Evolutionary conservation across 2,888 invertebrate species (phyloP).

Genomic region (Hirtodrosophila cameraria): DNA sequence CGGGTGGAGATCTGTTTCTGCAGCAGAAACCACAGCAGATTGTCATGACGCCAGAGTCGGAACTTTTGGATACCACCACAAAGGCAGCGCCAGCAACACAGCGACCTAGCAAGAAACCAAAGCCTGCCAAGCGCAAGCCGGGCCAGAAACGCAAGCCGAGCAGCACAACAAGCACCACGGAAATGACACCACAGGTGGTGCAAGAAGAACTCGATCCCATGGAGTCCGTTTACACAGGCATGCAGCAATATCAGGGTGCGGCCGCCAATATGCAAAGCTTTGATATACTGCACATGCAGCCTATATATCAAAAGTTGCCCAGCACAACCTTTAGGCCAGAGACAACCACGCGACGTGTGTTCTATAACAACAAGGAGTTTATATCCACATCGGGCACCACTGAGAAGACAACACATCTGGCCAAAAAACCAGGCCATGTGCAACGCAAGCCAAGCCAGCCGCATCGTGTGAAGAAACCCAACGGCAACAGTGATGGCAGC

Average conservation of each 20-base stretch:
- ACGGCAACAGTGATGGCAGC: constrained; percentile 1
- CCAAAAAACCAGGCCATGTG: constrained; percentile 63
- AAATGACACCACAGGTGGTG: constrained; percentile 70
- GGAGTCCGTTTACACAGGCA: constrained; percentile 81
- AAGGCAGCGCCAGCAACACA: constrained; percentile 42
- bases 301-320: constrained; percentile 75
- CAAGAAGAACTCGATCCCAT: constrained; percentile 79
- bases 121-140: constrained; percentile 79
- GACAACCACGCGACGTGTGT: constrained; percentile 76
- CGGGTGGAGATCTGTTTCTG: constrained; percentile 86
- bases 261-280: constrained; percentile 76
- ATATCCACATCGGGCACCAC: constrained; percentile 53
- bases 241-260: constrained; percentile 79
- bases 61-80: constrained; percentile 81
- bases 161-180: constrained; percentile 57
- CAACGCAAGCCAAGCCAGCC: constrained; percentile 67
- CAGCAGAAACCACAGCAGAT: constrained; percentile 85
- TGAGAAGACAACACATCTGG: constrained; percentile 52
- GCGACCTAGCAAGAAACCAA: constrained; percentile 72
- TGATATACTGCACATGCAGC: constrained; percentile 78
- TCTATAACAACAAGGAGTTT: constrained; percentile 81
- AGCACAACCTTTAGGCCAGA: constrained; percentile 56
- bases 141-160: constrained; percentile 75
- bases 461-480: constrained; percentile 77
- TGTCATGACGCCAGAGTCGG: constrained; percentile 84